These are phyloP conservation scores for Drosophila prostipennis DNA, from an alignment of 2,888 invertebrate species.

Conservation along the genomic window DNA sequence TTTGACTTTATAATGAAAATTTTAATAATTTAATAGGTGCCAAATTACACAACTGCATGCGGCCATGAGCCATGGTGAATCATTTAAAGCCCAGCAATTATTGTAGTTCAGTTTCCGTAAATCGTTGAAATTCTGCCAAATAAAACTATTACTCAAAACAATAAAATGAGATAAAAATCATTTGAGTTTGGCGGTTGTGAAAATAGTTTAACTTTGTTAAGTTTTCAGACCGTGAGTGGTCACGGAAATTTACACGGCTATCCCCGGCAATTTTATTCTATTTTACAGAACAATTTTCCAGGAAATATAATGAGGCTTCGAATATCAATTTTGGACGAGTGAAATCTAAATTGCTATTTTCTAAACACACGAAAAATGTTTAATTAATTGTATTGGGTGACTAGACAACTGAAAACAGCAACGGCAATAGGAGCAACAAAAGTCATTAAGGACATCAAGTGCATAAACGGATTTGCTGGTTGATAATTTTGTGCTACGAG, in stretches of 20 bases:
- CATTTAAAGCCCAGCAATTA: conserved; percentile 44
- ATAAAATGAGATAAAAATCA: neutral
- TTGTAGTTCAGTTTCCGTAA: conserved; percentile 16
- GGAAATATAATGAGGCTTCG: neutral
- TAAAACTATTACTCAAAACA: neutral
- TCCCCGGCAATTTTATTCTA: neutral
- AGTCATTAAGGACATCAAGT: conserved; percentile 24
- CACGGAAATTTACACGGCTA: too few species aligned
- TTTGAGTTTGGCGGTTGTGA: neutral
- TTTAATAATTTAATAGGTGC: conserved; percentile 59
- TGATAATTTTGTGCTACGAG: conserved; percentile 31
- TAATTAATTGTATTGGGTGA: conserved; percentile 27
- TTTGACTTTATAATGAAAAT: conserved; percentile 67
- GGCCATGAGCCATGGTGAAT: conserved; percentile 42
- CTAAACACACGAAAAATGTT: conserved; percentile 10
- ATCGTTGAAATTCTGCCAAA: conserved; percentile 8
- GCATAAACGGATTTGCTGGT: conserved; percentile 19
- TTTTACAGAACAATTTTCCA: neutral
- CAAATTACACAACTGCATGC: conserved; percentile 34
- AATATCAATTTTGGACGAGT: neutral
- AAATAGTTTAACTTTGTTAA: neutral
- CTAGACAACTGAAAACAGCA: conserved; percentile 12
- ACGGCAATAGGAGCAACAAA: conserved; percentile 13
- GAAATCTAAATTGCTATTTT: conserved; percentile 1
- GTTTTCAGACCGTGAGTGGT: neutral